A percentile compares a stretch with the other conserved stretches of the same genome.
phyloP scores from a whole-genome alignment of 2,797 vertebrate species.

The Trachurus trachurus region DNA sequence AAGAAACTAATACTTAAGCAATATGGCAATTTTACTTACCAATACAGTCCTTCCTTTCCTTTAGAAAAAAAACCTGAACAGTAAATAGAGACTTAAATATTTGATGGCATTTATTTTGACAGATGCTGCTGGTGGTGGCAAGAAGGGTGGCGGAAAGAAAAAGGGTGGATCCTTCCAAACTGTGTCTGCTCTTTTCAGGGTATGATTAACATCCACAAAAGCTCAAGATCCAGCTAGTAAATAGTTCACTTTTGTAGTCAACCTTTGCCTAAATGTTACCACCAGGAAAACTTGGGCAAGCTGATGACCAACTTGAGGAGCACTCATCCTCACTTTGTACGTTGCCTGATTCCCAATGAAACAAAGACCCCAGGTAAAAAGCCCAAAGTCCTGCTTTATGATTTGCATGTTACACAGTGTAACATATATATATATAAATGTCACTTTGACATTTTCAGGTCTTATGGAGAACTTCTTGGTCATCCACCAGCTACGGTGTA shows the following conservation, averaged over 20 bases:
- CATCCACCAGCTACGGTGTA: constrained; percentile 91
- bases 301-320: constrained; percentile 77
- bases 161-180: constrained; percentile 95
- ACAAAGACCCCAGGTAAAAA: constrained; percentile 88
- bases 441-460: constrained; percentile 50
- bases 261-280: constrained; percentile 31
- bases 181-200: constrained; percentile 86
- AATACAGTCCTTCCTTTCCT: too few species aligned
- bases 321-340: constrained; percentile 93
- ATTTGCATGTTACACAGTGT: too few species aligned
- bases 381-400: neutral
- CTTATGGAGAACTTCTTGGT: constrained; percentile 85
- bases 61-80: neutral
- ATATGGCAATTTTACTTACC: too few species aligned
- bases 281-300: constrained; percentile 88
- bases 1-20: neutral
- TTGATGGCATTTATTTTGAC: constrained; percentile 9
- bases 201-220: constrained; percentile 71
- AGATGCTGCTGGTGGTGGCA: constrained; percentile 46
- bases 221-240: neutral
- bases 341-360: constrained; percentile 93
- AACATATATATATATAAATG: too few species aligned
- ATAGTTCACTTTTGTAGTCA: neutral
- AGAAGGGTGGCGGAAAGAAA: constrained; percentile 85
- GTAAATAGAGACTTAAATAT: neutral